Conservation (phyloP, 2,888 invertebrate genomes). For the Polymixis flavicincta region DNA sequence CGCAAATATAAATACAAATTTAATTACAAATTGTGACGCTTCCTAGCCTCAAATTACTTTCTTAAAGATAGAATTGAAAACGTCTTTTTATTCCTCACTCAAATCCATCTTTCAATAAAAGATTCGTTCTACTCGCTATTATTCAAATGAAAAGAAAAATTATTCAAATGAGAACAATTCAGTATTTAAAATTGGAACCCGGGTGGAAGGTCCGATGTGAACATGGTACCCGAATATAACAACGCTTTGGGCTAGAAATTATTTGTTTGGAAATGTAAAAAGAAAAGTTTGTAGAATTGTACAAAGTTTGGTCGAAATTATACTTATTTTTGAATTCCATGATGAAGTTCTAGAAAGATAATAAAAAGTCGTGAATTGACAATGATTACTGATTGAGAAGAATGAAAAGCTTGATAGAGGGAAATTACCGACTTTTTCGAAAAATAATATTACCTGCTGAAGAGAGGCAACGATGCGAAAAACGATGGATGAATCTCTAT, state of each 20-base stretch:
- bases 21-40: conserved; percentile 32
- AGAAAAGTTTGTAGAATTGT: conserved; percentile 44
- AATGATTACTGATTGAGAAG: conserved; percentile 1
- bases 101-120: conserved; percentile 64
- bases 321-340: conserved; percentile 22
- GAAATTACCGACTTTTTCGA: not conserved
- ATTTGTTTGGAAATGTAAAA: conserved; percentile 50
- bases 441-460: not conserved
- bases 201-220: conserved; percentile 49
- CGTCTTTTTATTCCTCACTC: conserved; percentile 40
- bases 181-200: conserved; percentile 56
- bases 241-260: conserved; percentile 52
- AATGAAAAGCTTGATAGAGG: not conserved
- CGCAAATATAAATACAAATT: conserved; percentile 35
- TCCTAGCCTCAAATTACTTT: conserved; percentile 41
- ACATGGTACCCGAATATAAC: conserved; percentile 49
- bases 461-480: not conserved
- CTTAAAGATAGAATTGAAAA: conserved; percentile 37
- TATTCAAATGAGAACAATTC: conserved; percentile 63
- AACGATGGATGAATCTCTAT: not conserved
- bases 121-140: conserved; percentile 52
- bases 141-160: conserved; percentile 63
- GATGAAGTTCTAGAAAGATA: conserved; percentile 12
- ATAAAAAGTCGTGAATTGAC: conserved; percentile 11
- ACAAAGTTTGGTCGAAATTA: conserved; percentile 40